Base-by-base conservation (phyloP, 1,140 invertebrate species). In the Drosophila ambigua region DNA sequence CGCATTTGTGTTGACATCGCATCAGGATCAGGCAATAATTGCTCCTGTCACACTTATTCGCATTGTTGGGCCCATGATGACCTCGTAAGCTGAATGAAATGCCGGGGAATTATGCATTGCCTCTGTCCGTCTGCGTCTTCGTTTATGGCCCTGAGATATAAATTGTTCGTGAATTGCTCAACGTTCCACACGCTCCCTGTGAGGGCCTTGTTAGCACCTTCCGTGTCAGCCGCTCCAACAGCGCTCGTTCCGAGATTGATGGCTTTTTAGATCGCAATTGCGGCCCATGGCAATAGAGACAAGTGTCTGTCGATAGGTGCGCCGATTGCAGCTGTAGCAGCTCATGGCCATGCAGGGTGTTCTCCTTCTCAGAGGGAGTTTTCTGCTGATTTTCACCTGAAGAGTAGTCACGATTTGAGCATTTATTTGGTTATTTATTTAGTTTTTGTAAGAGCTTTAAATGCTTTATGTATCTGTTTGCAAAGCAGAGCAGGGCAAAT, bases 41-140 rank as follows among this genome's bases (percentile, higher is more conserved):
- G 83, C 84, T 89, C 65, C 76, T 79, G 83, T 88, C 83, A 88
- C 83, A 88, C 83, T 88, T 88, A 88, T 88, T 83, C 65, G 79
- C 79, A 88, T 89, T 88, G 84, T 89, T 54, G 60, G 4, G 39
- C 62, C 35, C 20, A 87, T 82, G 72, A 82, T 77, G 75, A 76
- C 71, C 71, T 82, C 69, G 77, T 85, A 73, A 84, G 65, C 61
- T 73, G 52, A 57, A 61, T 51, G 64, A 82, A 82, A 49, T 81
- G 64, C 23, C 0, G 23, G 26, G 58, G 67, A 69, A 82, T 88
- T 81, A 79, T 79, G 26, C 67, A 68, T 77, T 28, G 62, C 31
- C 58, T 64, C 65, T 55, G 60, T 39, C 31, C 8, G 6, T 51
- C 55, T 44, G 20, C 20, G 20, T 20, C 20, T 20, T 0, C 23